These are phyloP conservation scores for Mungos mungo DNA, from an alignment of 2,113 vertebrate species.

Conservation along the genomic window DNA sequence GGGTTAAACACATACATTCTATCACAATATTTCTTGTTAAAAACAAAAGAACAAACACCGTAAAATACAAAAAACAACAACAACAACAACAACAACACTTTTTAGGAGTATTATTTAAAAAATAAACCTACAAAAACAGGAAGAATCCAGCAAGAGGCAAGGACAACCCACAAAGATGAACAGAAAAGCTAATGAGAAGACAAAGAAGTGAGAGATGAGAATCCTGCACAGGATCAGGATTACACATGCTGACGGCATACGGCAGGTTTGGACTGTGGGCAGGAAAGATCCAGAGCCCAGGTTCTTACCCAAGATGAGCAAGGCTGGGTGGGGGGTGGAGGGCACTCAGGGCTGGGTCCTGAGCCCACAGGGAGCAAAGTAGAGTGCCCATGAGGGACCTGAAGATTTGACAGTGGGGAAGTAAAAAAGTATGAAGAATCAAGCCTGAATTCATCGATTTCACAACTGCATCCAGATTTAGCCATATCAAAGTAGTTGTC, in stretches of 20 bases:
- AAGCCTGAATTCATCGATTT: background rate
- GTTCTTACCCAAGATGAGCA: background rate
- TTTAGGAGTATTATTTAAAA: background rate
- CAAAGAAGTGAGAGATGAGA: background rate
- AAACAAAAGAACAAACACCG: too few relatives aligned
- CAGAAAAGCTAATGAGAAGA: background rate
- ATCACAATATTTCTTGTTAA: background rate
- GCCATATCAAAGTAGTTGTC: background rate
- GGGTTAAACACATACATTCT: background rate
- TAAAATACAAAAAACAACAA: background rate
- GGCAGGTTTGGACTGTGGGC: rapidly evolving
- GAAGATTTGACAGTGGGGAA: background rate
- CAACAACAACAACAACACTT: too few relatives aligned
- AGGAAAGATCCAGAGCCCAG: background rate
- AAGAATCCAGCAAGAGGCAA: background rate
- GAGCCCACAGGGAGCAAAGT: background rate
- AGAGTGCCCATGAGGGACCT: background rate
- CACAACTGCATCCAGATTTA: background rate
- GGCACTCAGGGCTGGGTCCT: background rate
- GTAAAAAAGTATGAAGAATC: background rate
- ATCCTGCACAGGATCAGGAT: background rate
- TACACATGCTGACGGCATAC: background rate
- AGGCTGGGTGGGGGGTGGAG: rapidly evolving
- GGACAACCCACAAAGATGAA: background rate
- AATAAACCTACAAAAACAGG: background rate